Base-by-base conservation (phyloP, 2,888 invertebrate species). In the Trachelus tabidus region DNA sequence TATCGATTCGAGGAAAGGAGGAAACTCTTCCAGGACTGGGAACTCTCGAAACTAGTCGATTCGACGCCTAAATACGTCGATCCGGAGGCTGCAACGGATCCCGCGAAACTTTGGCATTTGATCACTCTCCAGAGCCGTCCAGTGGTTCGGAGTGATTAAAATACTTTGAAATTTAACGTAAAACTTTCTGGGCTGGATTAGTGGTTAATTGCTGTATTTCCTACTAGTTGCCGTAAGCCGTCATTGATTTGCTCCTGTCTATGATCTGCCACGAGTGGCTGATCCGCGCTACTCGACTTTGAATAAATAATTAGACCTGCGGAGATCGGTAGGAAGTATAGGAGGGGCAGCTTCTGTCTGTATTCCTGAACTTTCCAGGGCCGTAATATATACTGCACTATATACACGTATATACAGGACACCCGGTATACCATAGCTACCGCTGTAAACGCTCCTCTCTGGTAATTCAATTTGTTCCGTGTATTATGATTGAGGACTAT, bases 381-480 rank as follows among this genome's bases (percentile, higher is more conserved):
- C 6, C 40, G 40, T 40, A 15, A 40, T 15, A 15, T 15, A 15
- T 37, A 37, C 3, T 77, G 69, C 35, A 30, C 35, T 68, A 69
- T 74, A 74, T 69, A 74, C 74, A 73, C 69, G 35, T 35, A 73
- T 73, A 68, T 31, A 69, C 30, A 23, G 23, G 23, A 56, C 56
- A 56, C 23, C 56, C 56, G 56, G 23, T 56, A 56, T 15, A 56
- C 23, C 6, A 56, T 56, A 56, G 4, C 40, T 15, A 40, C 56
- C 9, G 6, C 23, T 56, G 23, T 9, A 23, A 56, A 9, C 12
- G 9, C 0, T 56, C 9, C 56, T 9, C 6, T 56, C 9, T 56
- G 56, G 23, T 23, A 56, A 56, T 56, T 56, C 56, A 56, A 23
- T 56, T 56, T 56, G 23, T 23, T 23, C 56, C 56, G 56, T 56